Evolutionary conservation across 2,113 vertebrate genomes (phyloP).

Genomic region (Pomatostomus ruficeps): DNA sequence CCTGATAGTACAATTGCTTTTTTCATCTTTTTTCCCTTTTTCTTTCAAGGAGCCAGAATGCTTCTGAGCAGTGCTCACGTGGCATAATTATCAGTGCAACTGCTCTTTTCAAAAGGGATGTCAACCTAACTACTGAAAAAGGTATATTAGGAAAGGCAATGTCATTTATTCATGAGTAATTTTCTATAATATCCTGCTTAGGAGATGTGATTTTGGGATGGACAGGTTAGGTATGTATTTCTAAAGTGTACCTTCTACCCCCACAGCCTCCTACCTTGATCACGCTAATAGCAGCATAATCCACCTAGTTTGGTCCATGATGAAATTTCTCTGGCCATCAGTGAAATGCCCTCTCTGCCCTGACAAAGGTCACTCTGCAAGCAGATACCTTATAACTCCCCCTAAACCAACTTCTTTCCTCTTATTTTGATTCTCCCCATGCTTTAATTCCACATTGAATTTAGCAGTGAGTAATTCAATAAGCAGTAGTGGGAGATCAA

Average conservation of each 20-base stretch:
- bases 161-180: not conserved
- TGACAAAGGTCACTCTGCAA: not conserved
- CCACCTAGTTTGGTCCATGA: not conserved
- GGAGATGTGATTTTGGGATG: not conserved
- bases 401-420: not conserved
- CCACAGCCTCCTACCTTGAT: not conserved
- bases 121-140: not conserved
- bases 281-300: not conserved
- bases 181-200: not conserved
- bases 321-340: not conserved
- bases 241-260: not conserved
- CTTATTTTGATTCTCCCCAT: not conserved
- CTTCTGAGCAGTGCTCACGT: not conserved
- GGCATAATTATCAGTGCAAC: not conserved
- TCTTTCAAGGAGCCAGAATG: not conserved
- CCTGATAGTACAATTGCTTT: not conserved
- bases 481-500: slow-evolving; percentile 16
- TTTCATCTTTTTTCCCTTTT: not conserved
- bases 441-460: slow-evolving; percentile 20
- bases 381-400: no score
- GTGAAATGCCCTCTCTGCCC: not conserved
- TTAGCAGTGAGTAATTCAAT: slow-evolving; percentile 29
- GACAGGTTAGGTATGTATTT: not conserved
- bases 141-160: not conserved
- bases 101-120: not conserved